phyloP scores from a whole-genome alignment of 2,797 vertebrate genomes.

The Sebastes kiyomatsui region DNA sequence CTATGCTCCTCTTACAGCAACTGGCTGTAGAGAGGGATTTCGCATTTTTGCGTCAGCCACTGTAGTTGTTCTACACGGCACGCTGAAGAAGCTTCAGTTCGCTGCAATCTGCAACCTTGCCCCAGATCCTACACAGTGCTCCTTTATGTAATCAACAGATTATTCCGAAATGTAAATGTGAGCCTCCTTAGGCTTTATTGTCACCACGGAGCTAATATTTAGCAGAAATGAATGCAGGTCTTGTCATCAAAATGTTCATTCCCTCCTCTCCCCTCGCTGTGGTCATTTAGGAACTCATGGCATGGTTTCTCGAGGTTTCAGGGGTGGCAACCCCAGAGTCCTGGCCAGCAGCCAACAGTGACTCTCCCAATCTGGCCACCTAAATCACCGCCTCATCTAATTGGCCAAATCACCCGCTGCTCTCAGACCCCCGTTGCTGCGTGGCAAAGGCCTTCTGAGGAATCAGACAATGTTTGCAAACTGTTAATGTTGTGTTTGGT shows the following conservation, averaged over 20 bases:
- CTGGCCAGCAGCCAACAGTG: conserved; percentile 80
- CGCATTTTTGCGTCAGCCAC: rapidly evolving
- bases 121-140: too few relatives aligned
- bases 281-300: conserved; percentile 73
- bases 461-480: conserved; percentile 75
- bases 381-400: conserved; percentile 85
- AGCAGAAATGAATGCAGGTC: neutral
- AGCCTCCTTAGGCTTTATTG: neutral
- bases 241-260: conserved; percentile 22
- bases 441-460: conserved; percentile 75
- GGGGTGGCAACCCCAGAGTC: conserved; percentile 80
- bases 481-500: conserved; percentile 68
- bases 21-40: too few relatives aligned
- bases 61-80: too few relatives aligned
- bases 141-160: neutral
- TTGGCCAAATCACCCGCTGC: conserved; percentile 83
- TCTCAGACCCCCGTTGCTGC: conserved; percentile 72
- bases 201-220: neutral
- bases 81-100: too few relatives aligned
- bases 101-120: too few relatives aligned
- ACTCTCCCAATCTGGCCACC: conserved; percentile 84
- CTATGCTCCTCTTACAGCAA: too few relatives aligned
- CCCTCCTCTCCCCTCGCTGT: conserved; percentile 23
- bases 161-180: neutral
- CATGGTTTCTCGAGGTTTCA: conserved; percentile 68